Evolutionary conservation across 2,797 vertebrate species (phyloP).

Genomic region (Capromys pilorides): DNA sequence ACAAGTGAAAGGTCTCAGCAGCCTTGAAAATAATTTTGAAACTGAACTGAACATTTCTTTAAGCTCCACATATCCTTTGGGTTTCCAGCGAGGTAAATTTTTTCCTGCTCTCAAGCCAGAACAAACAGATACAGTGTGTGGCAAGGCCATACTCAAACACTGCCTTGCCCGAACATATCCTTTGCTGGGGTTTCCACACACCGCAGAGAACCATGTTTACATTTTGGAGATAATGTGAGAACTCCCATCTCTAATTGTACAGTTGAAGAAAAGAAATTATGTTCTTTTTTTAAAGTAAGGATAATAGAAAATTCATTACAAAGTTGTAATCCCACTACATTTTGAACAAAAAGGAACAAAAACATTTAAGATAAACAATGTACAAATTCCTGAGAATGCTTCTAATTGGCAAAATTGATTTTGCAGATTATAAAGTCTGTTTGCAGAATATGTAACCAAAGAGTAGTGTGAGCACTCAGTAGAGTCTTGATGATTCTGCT

Average conservation of each 20-base stretch:
- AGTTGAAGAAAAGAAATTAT: slow-evolving; percentile 18
- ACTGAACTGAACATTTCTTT: slow-evolving; percentile 67
- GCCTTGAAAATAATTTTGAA: slow-evolving; percentile 56
- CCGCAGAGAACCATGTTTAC: background rate
- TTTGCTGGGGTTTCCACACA: slow-evolving; percentile 20
- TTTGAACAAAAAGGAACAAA: slow-evolving; percentile 4
- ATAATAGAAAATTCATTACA: background rate
- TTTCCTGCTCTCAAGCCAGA: slow-evolving; percentile 76
- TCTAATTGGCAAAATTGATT: slow-evolving; percentile 25
- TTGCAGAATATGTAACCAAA: slow-evolving; percentile 44
- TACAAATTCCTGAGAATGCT: background rate
- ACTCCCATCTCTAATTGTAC: background rate
- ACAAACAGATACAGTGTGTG: slow-evolving; percentile 76
- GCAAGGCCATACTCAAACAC: slow-evolving; percentile 76
- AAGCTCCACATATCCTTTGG: slow-evolving; percentile 56
- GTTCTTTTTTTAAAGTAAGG: slow-evolving; percentile 22
- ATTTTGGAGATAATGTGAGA: background rate
- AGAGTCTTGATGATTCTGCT: background rate
- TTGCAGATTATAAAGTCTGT: background rate
- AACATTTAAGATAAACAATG: slow-evolving; percentile 15
- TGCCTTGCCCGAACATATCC: slow-evolving; percentile 67
- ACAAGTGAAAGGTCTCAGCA: slow-evolving; percentile 39
- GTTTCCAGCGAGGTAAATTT: slow-evolving; percentile 64
- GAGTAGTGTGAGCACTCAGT: background rate
- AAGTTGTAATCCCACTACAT: background rate